A percentile compares a stretch with the other conserved stretches of the same genome.
Conservation (phyloP, 2,888 invertebrate species). For the Dryococelus australis region DNA sequence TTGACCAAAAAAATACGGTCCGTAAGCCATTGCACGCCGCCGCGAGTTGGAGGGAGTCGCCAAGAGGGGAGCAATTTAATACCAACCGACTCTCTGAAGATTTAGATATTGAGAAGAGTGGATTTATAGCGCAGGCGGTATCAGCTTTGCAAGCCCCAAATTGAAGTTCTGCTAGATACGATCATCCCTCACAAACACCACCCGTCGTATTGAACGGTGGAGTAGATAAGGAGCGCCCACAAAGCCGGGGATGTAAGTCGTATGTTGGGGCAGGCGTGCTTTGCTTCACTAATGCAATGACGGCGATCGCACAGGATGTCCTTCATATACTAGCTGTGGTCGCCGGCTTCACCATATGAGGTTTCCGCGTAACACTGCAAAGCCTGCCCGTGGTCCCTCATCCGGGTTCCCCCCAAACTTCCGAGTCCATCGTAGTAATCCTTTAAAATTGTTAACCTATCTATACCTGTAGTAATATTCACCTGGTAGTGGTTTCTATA, state of each 20-base stretch:
- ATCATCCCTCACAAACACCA: neutral
- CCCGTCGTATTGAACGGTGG: neutral
- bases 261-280: neutral
- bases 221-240: neutral
- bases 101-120: slow-evolving; percentile 5
- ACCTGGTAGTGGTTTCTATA: too few species aligned
- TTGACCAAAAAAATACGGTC: neutral
- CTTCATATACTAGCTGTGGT: too few species aligned
- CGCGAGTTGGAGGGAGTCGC: neutral
- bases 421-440: too few species aligned
- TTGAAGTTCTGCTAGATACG: neutral
- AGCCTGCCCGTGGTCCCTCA: too few species aligned
- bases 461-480: too few species aligned
- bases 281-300: neutral
- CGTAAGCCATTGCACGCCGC: neutral
- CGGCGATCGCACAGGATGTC: neutral
- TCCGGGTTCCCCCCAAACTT: too few species aligned
- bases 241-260: neutral
- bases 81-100: neutral
- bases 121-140: neutral
- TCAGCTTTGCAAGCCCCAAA: slow-evolving; percentile 13
- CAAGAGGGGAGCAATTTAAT: neutral
- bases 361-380: too few species aligned
- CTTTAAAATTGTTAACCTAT: too few species aligned
- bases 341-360: too few species aligned